Conservation (phyloP, 64 coral and sea anemone genomes). For the Montipora foliosa region DNA sequence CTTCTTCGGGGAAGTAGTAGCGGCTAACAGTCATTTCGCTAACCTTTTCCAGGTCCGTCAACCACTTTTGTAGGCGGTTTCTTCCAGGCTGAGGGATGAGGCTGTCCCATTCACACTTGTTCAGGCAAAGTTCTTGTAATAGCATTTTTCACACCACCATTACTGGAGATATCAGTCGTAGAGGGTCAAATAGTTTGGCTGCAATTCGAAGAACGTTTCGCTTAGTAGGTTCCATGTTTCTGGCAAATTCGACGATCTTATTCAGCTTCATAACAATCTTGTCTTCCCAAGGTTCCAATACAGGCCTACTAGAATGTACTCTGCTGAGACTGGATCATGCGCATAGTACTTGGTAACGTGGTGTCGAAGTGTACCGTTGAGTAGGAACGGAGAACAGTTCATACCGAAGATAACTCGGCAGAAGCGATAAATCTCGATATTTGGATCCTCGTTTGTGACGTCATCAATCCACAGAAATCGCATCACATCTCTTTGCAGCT, state of each 20-base stretch:
- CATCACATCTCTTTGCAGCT: conserved; percentile 44
- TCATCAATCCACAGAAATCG: conserved; percentile 57
- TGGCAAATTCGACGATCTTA: conserved; percentile 39
- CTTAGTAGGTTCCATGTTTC: conserved; percentile 28
- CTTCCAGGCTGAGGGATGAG: background rate
- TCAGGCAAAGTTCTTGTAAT: conserved; percentile 35
- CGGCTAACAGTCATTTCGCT: background rate
- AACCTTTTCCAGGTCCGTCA: conserved; percentile 29
- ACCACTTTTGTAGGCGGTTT: conserved; percentile 6
- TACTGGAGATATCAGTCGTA: conserved; percentile 29
- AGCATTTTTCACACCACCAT: conserved; percentile 43
- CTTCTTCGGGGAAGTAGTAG: conserved; percentile 23
- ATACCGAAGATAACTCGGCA: no score
- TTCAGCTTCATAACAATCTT: conserved; percentile 21
- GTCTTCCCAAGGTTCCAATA: conserved; percentile 5
- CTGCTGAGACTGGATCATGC: no score
- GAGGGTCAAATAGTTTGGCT: conserved; percentile 45
- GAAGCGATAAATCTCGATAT: no score
- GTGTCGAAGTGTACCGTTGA: no score
- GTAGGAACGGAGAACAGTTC: no score
- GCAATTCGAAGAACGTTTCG: conserved; percentile 31
- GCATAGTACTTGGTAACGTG: no score
- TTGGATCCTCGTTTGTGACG: no score
- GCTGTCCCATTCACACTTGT: conserved; percentile 38
- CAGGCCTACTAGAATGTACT: background rate